A percentile compares a stretch with the other conserved stretches of the same genome.
These are phyloP conservation scores for Girardinichthys multiradiatus DNA, from an alignment of 2,113 vertebrate species.

Conservation along the genomic window DNA sequence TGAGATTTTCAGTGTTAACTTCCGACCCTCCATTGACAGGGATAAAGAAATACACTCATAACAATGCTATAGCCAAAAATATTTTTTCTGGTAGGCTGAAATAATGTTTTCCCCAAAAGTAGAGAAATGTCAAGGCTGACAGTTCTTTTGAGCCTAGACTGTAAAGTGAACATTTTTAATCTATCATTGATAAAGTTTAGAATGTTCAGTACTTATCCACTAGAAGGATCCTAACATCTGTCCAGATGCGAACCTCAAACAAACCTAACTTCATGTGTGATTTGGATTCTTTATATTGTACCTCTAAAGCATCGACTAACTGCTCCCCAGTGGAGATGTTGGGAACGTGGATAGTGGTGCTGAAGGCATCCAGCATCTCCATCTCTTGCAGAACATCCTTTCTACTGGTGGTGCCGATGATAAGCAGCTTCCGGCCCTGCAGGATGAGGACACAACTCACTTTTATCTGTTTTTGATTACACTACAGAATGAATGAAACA, in stretches of 20 bases:
- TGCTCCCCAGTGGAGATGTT: conserved; percentile 94
- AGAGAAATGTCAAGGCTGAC: neutral
- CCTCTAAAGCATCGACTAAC: conserved; percentile 93
- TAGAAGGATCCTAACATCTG: too few species aligned
- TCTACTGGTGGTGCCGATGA: conserved; percentile 97
- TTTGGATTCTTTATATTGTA: conserved; percentile 45
- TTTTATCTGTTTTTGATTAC: neutral
- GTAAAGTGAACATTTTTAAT: neutral
- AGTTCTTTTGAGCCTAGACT: too few species aligned
- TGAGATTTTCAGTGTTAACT: neutral
- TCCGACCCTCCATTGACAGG: neutral
- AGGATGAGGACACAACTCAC: neutral
- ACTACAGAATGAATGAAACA: too few species aligned
- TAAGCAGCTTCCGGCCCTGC: conserved; percentile 93
- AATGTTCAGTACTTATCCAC: neutral
- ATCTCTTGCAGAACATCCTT: conserved; percentile 98
- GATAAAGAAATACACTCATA: neutral
- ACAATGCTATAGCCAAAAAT: neutral
- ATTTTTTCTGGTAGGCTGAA: neutral
- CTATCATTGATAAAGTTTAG: neutral
- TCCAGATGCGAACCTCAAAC: neutral
- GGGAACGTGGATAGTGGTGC: conserved; percentile 93
- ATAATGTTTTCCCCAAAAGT: neutral
- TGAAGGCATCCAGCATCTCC: conserved; percentile 99
- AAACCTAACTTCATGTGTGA: neutral